Base-by-base conservation (phyloP, 53 echinoderm and acorn worm species). In the Antedon mediterranea region DNA sequence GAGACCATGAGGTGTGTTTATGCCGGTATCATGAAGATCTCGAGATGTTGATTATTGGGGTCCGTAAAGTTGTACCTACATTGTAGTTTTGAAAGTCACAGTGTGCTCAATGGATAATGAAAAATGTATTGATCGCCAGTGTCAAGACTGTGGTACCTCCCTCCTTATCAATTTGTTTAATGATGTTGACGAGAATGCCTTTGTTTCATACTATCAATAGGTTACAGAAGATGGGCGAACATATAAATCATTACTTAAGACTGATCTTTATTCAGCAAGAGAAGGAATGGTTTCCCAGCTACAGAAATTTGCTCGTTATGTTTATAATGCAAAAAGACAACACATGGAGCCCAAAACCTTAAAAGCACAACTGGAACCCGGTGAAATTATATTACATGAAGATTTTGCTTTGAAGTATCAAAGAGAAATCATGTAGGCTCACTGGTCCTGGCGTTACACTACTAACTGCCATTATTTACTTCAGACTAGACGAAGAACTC, bases 1-100 rank as follows among this genome's bases (percentile, higher is more conserved):
- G 74, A 43, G 81, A 81, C 34, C 81, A 81, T 9, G 81, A 81
- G 28, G 73, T 81, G 29, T 81, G 74, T 28, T 29, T 74, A 28
- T 79, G 79, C 34, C 30, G 33, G n/a, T 79, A 79, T 71, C 79
- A 79, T 31, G 72, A 79, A 33, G 32, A 76, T 34, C 3, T 76
- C 5, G 27, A 76, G 4, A 76, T 33, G 37, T 0, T 34, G 28
- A 32, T 37, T 76, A 26, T 57, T 57, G 57, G 57, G 23, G 23
- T 57, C 20, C 13, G 23, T 23, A 57, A 57, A 18, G 57, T 23
- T 57, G 57, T 57, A 15, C 57, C 57, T 23, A 2, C 2, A 7
- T 5, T 57, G 57, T 57, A 2, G 1, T 57, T 15, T 13, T 57
- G 23, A 57, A 6, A 23, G 57, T 26, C 26, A 57, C 26, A 15